Conservation (phyloP, 1,140 invertebrate species). For the Brachionus angularis region DNA sequence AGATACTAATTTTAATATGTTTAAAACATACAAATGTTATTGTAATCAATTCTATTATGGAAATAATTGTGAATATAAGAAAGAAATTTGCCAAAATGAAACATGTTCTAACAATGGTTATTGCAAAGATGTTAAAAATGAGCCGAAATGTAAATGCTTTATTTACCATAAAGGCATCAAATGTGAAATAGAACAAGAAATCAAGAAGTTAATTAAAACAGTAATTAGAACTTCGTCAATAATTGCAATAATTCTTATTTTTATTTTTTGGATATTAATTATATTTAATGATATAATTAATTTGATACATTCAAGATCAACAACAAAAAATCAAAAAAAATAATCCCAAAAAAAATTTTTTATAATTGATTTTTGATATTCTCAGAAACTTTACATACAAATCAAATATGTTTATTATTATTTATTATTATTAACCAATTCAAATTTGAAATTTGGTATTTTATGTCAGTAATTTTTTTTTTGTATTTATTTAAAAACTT, state of each 20-base stretch:
- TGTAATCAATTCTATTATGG: not conserved
- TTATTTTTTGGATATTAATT: not conserved
- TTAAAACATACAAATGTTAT: not conserved
- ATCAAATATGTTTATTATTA: too few relatives aligned
- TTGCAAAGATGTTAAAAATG: not conserved
- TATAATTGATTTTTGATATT: too few relatives aligned
- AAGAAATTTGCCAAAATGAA: slow-evolving; percentile 3
- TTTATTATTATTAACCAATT: too few relatives aligned
- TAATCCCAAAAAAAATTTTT: too few relatives aligned
- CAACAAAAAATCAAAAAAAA: too few relatives aligned
- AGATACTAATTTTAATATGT: not conserved
- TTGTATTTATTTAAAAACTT: too few relatives aligned
- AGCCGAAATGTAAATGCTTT: slow-evolving; percentile 11
- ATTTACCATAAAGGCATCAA: not conserved
- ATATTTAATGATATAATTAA: not conserved
- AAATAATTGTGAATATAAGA: not conserved
- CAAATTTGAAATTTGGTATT: too few relatives aligned
- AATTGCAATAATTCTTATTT: slow-evolving; percentile 17
- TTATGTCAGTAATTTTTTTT: too few relatives aligned
- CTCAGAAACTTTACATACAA: too few relatives aligned
- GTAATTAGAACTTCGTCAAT: not conserved
- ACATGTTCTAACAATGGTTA: slow-evolving; percentile 4
- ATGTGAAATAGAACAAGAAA: slow-evolving; percentile 1
- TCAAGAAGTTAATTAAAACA: not conserved
- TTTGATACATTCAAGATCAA: too few relatives aligned